These are phyloP conservation scores for Xiphophorus couchianus DNA, from an alignment of 2,113 vertebrate species.

Conservation along the genomic window DNA sequence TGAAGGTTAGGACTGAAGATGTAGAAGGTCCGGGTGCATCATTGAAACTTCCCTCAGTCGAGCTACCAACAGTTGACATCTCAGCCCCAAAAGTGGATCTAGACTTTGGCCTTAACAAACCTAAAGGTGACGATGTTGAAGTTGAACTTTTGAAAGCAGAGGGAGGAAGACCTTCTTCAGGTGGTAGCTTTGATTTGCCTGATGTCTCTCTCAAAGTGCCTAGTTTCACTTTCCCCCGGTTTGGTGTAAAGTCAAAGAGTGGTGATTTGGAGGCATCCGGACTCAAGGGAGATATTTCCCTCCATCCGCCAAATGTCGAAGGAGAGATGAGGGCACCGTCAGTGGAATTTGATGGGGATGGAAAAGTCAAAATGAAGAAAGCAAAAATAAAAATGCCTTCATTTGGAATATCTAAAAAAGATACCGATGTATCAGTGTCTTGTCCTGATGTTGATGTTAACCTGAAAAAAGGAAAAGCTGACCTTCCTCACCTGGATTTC, in stretches of 20 bases:
- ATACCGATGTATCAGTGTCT: slow-evolving; percentile 58
- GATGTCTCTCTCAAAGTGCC: slow-evolving; percentile 76
- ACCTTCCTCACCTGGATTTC: slow-evolving; percentile 56
- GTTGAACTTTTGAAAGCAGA: slow-evolving; percentile 73
- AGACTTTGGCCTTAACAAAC: slow-evolving; percentile 75
- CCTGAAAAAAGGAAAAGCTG: slow-evolving; percentile 47
- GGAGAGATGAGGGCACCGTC: slow-evolving; percentile 62
- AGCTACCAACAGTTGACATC: slow-evolving; percentile 84
- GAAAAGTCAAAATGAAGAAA: slow-evolving; percentile 77
- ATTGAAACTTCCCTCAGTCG: slow-evolving; percentile 73
- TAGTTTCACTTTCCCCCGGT: slow-evolving; percentile 82
- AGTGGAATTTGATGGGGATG: slow-evolving; percentile 68
- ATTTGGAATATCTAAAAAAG: slow-evolving; percentile 79
- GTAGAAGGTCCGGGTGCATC: slow-evolving; percentile 55
- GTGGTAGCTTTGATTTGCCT: slow-evolving; percentile 77
- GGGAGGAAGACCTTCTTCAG: slow-evolving; percentile 72
- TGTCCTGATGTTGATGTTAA: slow-evolving; percentile 68
- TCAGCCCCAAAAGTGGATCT: slow-evolving; percentile 83
- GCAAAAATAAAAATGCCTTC: slow-evolving; percentile 83
- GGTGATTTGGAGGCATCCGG: slow-evolving; percentile 56
- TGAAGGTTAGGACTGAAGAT: slow-evolving; percentile 38
- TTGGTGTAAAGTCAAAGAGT: slow-evolving; percentile 77
- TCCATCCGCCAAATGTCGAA: slow-evolving; percentile 51
- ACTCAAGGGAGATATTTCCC: slow-evolving; percentile 53
- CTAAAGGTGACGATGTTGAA: slow-evolving; percentile 74